Percentiles rank a stretch among this genome's conserved stretches.
Conservation (phyloP, 2,888 invertebrate species). For the Phragmatobia fuliginosa region DNA sequence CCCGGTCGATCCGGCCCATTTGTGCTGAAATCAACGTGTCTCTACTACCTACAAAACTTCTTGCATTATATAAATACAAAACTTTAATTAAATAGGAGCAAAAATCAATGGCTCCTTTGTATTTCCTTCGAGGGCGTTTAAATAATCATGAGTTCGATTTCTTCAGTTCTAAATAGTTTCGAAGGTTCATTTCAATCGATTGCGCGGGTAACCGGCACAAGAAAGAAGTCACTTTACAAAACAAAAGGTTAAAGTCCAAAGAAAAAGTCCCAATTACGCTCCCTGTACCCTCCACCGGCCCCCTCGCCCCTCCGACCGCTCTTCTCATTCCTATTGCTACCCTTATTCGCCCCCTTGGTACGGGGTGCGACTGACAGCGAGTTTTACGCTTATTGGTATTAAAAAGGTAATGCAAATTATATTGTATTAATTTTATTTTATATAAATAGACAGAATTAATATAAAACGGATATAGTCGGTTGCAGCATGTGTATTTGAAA, state of each 20-base stretch:
- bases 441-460: not conserved
- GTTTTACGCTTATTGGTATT: not conserved
- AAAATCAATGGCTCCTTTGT: constrained; percentile 6
- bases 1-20: no score
- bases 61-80: constrained; percentile 4
- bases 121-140: constrained; percentile 9
- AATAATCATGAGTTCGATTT: constrained; percentile 33
- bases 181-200: constrained; percentile 68
- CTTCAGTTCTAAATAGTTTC: constrained; percentile 41
- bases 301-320: constrained; percentile 36
- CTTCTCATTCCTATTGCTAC: constrained; percentile 45
- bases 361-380: constrained; percentile 48
- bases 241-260: constrained; percentile 82
- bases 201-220: constrained; percentile 61
- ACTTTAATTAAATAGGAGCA: not conserved
- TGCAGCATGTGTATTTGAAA: no score
- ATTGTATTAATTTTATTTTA: no score
- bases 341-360: constrained; percentile 45
- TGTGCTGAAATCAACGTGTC: no score
- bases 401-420: not conserved
- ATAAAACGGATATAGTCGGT: no score
- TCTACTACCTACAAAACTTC: not conserved
- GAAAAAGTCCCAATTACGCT: constrained; percentile 86
- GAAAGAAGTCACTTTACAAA: constrained; percentile 83
- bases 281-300: constrained; percentile 34